phyloP scores from a whole-genome alignment of 2,888 invertebrate genomes.

The Drosophila pseudotakahashii region DNA sequence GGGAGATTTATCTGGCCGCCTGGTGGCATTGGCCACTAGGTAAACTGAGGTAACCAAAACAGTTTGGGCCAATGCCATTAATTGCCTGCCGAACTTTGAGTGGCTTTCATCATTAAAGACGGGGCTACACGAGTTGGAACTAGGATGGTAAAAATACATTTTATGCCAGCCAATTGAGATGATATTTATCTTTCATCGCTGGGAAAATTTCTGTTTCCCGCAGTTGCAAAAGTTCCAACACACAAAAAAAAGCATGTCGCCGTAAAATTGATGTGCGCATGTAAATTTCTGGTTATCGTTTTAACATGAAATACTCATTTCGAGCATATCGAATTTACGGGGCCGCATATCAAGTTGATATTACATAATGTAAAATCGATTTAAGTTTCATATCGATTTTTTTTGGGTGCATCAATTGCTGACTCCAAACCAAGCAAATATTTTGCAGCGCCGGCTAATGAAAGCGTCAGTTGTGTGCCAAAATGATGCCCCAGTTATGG shows the following conservation, averaged over 20 bases:
- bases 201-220: constrained; percentile 3
- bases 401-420: no score
- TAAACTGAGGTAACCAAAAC: constrained; percentile 37
- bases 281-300: no score
- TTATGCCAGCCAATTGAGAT: constrained; percentile 1
- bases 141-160: background rate
- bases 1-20: constrained; percentile 26
- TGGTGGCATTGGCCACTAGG: background rate
- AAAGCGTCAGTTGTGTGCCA: constrained; percentile 2
- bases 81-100: constrained; percentile 62
- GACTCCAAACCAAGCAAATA: background rate
- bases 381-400: no score
- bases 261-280: no score
- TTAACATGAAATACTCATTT: no score
- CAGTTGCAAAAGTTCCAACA: background rate
- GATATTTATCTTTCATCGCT: constrained; percentile 23
- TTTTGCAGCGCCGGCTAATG: constrained; percentile 5
- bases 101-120: constrained; percentile 34
- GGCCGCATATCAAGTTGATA: no score
- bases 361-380: no score
- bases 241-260: no score
- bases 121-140: constrained; percentile 4
- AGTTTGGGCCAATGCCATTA: constrained; percentile 47
- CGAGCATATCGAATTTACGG: no score
- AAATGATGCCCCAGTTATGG: background rate